phyloP scores from a whole-genome alignment of 2,797 vertebrate genomes.

The Myotis pilosus region DNA sequence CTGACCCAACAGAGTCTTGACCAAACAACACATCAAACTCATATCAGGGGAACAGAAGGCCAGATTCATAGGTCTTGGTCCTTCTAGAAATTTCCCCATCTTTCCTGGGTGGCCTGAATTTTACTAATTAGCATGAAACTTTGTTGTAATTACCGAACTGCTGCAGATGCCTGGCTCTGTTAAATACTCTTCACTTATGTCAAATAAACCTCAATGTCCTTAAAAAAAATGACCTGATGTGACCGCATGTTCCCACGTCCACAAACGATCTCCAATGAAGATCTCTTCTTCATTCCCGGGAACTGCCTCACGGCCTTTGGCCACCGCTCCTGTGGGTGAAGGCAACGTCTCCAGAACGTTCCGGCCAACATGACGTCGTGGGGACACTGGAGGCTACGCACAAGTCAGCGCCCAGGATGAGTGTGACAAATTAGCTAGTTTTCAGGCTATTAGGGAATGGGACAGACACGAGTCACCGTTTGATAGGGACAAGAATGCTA shows the following conservation, averaged over 20 bases:
- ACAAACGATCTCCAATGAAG: background rate
- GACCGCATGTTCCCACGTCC: background rate
- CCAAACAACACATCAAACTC: background rate
- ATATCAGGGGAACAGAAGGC: background rate
- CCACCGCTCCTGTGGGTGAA: background rate
- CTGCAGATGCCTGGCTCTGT: background rate
- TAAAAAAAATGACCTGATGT: background rate
- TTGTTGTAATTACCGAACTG: background rate
- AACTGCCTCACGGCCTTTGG: background rate
- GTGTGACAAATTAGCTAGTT: background rate
- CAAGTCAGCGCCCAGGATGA: background rate
- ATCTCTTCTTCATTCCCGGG: background rate
- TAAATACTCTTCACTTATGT: background rate
- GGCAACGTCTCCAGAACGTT: background rate
- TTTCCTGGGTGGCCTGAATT: background rate
- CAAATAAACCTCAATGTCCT: background rate
- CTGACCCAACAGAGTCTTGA: background rate
- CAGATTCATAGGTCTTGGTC: background rate
- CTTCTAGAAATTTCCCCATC: background rate
- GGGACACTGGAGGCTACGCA: background rate
- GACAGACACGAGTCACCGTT: rapidly evolving
- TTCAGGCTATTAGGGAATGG: background rate
- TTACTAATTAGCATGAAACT: background rate
- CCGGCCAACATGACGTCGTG: background rate
- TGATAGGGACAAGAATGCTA: background rate